Base-by-base conservation (phyloP, 2,113 vertebrate species). In the Sakesphorus luctuosus region DNA sequence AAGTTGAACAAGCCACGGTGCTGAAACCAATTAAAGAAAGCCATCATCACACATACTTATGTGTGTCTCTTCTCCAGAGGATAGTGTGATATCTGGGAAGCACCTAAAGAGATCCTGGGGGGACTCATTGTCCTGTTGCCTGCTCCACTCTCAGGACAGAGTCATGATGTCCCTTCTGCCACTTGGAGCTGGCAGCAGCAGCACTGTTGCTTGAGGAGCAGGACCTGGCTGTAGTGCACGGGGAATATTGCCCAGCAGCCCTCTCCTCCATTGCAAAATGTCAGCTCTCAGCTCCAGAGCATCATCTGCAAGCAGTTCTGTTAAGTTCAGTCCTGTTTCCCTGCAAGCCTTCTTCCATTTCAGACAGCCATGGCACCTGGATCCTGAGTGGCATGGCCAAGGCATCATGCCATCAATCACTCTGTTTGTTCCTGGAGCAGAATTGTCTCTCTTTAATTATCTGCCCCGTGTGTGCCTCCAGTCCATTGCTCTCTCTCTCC, bases 101-200 rank as follows among this genome's bases (percentile, higher is more conserved):
- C 31, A 17, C 14, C 8, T 1, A 0, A 29, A 38, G 67, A 65
- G 35, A 33, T 31, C 14, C 9, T 2, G 0, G 11, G n/a, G n/a
- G 35, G 29, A 46, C 0, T 3, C 2, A 0, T 14, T 29, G 24
- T 50, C 18, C 53, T 2, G 1, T 33, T 6, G 14, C 43, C 28
- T 7, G 6, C 26, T 25, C 40, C 14, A 6, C 9, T 1, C 5
- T 31, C n/a, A 11, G 38, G 49, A 7, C 59, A 18, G 53, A 52
- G 80, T 43, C 53, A 8, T 1, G 1, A 4, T 10, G 40, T 18
- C n/a, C 1, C 61, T 33, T 46, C 46, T 46, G 47, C n/a, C 19
- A 3, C 79, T 18, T 10, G 16, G 40, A 80, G 82, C 28, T 19
- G 0, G 33, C 43, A 36, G 28, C 3, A 49, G 44, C 67, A 21